Evolutionary conservation across 2,797 vertebrate species (phyloP).

Genomic region (Leucoraja ocellata): DNA sequence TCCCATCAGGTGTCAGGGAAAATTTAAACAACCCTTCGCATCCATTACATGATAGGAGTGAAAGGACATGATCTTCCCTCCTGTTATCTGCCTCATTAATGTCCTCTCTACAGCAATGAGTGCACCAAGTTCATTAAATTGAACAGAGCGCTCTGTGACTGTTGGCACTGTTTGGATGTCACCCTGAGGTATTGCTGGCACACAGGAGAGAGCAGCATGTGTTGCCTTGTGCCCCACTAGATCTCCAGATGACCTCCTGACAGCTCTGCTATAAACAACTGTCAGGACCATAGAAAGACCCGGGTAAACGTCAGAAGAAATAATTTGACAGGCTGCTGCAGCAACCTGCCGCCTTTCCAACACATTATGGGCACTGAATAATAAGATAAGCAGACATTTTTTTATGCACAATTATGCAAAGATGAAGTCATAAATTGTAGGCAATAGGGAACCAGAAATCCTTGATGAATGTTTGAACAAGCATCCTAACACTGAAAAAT

Average conservation of each 20-base stretch:
- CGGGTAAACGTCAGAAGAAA: not conserved
- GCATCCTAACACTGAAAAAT: no score
- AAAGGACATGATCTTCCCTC: not conserved
- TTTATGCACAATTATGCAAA: not conserved
- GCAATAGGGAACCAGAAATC: no score
- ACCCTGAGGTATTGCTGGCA: not conserved
- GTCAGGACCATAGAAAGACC: not conserved
- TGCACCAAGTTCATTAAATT: not conserved
- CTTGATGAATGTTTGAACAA: no score
- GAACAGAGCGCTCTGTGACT: not conserved
- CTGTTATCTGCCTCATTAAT: conserved; percentile 24
- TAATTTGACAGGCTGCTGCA: not conserved
- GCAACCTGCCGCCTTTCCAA: not conserved
- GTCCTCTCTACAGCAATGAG: not conserved
- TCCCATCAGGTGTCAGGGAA: not conserved
- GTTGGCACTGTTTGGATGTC: not conserved
- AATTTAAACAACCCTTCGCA: not conserved
- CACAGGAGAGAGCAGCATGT: not conserved
- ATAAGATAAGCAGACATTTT: not conserved
- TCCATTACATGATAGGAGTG: not conserved
- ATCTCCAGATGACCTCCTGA: not conserved
- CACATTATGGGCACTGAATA: not conserved
- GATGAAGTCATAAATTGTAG: not conserved
- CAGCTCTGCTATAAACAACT: not conserved
- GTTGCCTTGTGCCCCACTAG: not conserved